Conservation (phyloP, 2,113 vertebrate species). For the Colistium nudipinnis region DNA sequence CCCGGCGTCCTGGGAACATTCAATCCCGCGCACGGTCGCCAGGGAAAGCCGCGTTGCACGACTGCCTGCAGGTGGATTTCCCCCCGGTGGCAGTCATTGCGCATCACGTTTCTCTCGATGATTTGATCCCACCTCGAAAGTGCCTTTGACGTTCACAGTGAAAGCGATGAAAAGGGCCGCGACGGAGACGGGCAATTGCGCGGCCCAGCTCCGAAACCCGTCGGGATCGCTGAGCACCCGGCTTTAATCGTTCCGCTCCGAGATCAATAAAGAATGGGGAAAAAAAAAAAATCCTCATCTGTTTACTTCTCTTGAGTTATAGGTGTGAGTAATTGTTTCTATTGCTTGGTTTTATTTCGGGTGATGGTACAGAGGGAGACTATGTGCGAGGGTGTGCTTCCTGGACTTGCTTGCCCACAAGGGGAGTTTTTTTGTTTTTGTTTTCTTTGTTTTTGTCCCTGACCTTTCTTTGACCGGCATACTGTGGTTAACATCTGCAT, state of each 20-base stretch:
- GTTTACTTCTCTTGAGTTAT: conserved; percentile 3
- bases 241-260: conserved; percentile 41
- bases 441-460: too few species aligned
- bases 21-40: conserved; percentile 22
- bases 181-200: conserved; percentile 23
- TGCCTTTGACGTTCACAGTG: conserved; percentile 37
- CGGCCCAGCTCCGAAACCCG: conserved; percentile 42
- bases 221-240: conserved; percentile 46
- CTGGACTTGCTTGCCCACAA: too few species aligned
- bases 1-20: conserved; percentile 28
- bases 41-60: not conserved
- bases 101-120: conserved; percentile 31
- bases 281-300: conserved; percentile 4
- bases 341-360: not conserved
- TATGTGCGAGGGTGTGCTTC: not conserved
- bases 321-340: too few species aligned
- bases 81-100: conserved; percentile 22
- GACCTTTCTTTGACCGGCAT: too few species aligned
- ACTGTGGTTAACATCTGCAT: conserved; percentile 28
- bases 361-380: not conserved
- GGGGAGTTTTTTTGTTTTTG: too few species aligned
- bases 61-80: conserved; percentile 26
- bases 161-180: too few species aligned
- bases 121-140: conserved; percentile 45
- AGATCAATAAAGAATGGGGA: conserved; percentile 12